These are phyloP conservation scores for Nesogale talazaci DNA, from an alignment of 2,113 vertebrate genomes.

Conservation along the genomic window DNA sequence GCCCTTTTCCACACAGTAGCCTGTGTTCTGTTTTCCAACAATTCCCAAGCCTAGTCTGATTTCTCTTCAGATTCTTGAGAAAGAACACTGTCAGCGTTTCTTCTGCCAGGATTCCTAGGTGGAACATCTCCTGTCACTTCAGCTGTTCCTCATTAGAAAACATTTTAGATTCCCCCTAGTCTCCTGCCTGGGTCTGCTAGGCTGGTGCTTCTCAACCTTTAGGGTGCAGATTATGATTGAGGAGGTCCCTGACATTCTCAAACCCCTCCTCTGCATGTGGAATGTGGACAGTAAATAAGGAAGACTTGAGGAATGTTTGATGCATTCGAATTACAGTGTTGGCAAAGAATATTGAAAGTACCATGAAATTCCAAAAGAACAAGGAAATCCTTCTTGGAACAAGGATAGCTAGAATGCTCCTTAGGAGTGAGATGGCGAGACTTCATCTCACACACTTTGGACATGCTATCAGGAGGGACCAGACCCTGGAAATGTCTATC, in stretches of 20 bases:
- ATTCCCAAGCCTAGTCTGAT: background rate
- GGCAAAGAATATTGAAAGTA: no score
- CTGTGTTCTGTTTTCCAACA: background rate
- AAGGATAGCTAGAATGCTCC: no score
- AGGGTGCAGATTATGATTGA: background rate
- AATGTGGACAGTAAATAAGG: no score
- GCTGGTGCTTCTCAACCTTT: slow-evolving; percentile 1
- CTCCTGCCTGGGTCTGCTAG: background rate
- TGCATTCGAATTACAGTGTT: no score
- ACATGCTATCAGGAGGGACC: no score
- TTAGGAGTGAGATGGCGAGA: no score
- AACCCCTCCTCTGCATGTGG: no score
- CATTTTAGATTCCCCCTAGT: slow-evolving; percentile 1
- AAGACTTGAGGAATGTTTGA: no score
- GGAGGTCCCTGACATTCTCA: background rate
- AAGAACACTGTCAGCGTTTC: background rate
- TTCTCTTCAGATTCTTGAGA: slow-evolving; percentile 25
- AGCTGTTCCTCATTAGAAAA: background rate
- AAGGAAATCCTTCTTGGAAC: no score
- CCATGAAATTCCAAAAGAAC: no score
- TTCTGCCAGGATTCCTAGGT: background rate
- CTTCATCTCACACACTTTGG: no score
- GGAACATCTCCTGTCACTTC: background rate
- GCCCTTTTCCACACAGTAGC: rapidly evolving
- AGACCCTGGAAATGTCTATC: no score